Evolutionary conservation across 2,797 vertebrate species (phyloP).

Genomic region (Paratrypauchen microcephalus): DNA sequence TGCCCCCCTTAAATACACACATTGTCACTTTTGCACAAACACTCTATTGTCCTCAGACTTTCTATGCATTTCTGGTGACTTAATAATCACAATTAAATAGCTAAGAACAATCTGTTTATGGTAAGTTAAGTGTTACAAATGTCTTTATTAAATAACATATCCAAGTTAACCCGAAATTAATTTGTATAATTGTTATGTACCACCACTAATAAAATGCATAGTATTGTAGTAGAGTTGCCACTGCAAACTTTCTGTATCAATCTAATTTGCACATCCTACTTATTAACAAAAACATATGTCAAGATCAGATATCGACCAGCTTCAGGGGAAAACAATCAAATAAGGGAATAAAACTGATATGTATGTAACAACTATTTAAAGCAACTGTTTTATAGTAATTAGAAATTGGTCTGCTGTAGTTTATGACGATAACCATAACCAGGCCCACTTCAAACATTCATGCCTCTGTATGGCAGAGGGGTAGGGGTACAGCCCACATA

Average conservation of each 20-base stretch:
- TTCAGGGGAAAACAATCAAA: not conserved
- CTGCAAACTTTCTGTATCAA: not conserved
- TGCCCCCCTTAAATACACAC: slow-evolving; percentile 29
- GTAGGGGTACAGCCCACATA: not conserved
- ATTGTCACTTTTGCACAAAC: slow-evolving; percentile 41
- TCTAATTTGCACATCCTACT: not conserved
- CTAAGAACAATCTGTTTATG: not conserved
- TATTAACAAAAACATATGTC: not conserved
- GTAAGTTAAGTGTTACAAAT: not conserved
- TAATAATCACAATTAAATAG: not conserved
- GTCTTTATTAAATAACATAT: not conserved
- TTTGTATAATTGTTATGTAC: not conserved
- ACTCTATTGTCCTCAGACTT: slow-evolving; percentile 13
- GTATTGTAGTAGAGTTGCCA: too few species aligned
- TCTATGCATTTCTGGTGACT: not conserved
- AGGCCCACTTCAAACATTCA: not conserved
- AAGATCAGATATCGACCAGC: not conserved
- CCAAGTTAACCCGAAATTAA: not conserved
- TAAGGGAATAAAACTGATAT: too few species aligned
- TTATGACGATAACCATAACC: not conserved
- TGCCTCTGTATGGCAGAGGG: not conserved
- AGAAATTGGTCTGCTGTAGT: too few species aligned
- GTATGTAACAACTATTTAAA: too few species aligned
- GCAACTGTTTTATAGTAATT: too few species aligned
- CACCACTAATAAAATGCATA: not conserved